These are phyloP conservation scores for Synergus umbraculus DNA, from an alignment of 2,888 invertebrate genomes.

Conservation along the genomic window DNA sequence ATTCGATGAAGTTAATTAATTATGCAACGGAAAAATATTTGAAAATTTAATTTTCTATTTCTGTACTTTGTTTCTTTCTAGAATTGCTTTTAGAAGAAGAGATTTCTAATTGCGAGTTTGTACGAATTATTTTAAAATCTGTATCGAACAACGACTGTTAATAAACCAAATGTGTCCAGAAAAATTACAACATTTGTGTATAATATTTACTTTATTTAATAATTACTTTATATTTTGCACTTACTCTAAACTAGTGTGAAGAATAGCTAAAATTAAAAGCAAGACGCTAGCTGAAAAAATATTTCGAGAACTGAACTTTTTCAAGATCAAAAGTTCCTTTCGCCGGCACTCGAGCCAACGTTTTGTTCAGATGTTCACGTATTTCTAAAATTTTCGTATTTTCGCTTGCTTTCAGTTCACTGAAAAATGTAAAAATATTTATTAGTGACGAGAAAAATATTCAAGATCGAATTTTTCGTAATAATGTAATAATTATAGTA, in stretches of 20 bases:
- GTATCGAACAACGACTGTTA: constrained; percentile 33
- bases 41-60: background rate
- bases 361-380: constrained; percentile 78
- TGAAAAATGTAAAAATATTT: constrained; percentile 67
- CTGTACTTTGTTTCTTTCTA: background rate
- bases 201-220: background rate
- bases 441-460: background rate
- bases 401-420: constrained; percentile 75
- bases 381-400: background rate
- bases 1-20: background rate
- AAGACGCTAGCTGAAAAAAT: constrained; percentile 88
- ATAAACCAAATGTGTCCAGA: constrained; percentile 26
- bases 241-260: background rate
- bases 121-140: constrained; percentile 5
- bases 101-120: background rate
- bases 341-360: constrained; percentile 83
- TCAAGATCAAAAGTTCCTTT: constrained; percentile 88
- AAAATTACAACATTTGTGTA: background rate
- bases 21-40: background rate
- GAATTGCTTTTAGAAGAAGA: background rate
- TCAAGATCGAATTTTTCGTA: background rate
- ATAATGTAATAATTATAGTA: too few relatives aligned
- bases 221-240: constrained; percentile 41
- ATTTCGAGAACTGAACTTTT: constrained; percentile 87
- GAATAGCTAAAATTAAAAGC: background rate